Percentiles rank a stretch among this genome's conserved stretches.
These are phyloP conservation scores for Sarcophaga subvicina DNA, from an alignment of 2,888 invertebrate species.

Conservation along the genomic window DNA sequence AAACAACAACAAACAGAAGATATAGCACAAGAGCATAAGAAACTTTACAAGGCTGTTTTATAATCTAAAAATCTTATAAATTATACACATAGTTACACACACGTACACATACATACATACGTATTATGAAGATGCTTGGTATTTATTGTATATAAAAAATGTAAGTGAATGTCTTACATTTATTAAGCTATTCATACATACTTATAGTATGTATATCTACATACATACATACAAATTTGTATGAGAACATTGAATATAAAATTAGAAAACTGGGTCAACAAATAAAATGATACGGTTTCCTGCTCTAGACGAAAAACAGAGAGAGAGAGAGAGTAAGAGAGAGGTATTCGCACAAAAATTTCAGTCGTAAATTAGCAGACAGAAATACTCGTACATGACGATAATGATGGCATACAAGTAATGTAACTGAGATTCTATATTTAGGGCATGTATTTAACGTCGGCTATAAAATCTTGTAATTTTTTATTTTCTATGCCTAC, in stretches of 20 bases:
- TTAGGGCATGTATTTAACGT: too few relatives aligned
- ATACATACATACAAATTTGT: not conserved
- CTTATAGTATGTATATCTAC: too few relatives aligned
- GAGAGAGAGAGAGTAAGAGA: not conserved
- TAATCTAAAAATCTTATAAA: slow-evolving; percentile 23
- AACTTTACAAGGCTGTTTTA: slow-evolving; percentile 10
- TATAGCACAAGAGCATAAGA: not conserved
- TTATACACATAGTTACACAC: not conserved
- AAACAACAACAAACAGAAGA: not conserved
- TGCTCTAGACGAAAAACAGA: not conserved
- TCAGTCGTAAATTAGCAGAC: not conserved
- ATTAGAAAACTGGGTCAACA: slow-evolving; percentile 34
- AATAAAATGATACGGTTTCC: not conserved
- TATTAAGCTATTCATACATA: not conserved
- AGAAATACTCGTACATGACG: not conserved
- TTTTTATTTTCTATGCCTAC: too few relatives aligned
- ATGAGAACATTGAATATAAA: slow-evolving; percentile 25
- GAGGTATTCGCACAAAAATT: not conserved
- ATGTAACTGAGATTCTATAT: too few relatives aligned
- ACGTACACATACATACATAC: not conserved
- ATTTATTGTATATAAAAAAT: slow-evolving; percentile 22
- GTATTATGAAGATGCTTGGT: not conserved
- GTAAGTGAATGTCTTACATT: slow-evolving; percentile 16
- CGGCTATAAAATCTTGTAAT: too few relatives aligned
- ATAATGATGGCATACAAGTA: not conserved